Conservation (phyloP, 2,113 vertebrate genomes). For the Chlamydotis undulata region DNA sequence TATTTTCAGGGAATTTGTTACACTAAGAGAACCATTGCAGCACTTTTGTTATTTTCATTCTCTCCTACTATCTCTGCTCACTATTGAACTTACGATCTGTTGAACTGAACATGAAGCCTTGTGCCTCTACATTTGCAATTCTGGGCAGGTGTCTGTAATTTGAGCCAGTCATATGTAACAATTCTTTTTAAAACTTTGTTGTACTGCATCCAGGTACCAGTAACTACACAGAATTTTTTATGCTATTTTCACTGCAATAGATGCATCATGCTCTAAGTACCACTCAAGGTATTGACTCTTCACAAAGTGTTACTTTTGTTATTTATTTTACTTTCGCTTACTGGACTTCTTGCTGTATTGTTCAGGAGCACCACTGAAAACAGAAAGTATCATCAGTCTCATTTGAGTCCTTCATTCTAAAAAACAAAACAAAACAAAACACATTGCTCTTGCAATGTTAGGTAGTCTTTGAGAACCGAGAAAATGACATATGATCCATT, state of each 20-base stretch:
- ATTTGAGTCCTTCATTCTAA: background rate
- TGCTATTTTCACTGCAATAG: background rate
- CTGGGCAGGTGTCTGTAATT: background rate
- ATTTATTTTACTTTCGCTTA: background rate
- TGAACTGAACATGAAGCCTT: rapidly evolving
- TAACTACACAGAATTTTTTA: background rate
- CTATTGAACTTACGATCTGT: background rate
- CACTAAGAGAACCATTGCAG: rapidly evolving
- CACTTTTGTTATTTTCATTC: background rate
- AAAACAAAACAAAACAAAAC: background rate
- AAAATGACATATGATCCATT: rapidly evolving
- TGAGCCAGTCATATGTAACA: background rate
- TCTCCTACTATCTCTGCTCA: background rate
- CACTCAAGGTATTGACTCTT: background rate
- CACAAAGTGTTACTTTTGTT: no score
- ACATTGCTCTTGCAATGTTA: background rate
- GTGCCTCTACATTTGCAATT: background rate
- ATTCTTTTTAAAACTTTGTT: background rate
- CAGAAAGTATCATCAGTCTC: background rate
- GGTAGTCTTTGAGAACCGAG: background rate
- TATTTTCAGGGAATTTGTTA: background rate
- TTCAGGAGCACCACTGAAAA: background rate
- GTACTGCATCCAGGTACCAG: background rate
- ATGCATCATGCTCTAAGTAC: background rate
- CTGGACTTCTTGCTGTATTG: background rate